phyloP scores from a whole-genome alignment of 2,888 invertebrate species.

The Callyntrura guangdongensis region DNA sequence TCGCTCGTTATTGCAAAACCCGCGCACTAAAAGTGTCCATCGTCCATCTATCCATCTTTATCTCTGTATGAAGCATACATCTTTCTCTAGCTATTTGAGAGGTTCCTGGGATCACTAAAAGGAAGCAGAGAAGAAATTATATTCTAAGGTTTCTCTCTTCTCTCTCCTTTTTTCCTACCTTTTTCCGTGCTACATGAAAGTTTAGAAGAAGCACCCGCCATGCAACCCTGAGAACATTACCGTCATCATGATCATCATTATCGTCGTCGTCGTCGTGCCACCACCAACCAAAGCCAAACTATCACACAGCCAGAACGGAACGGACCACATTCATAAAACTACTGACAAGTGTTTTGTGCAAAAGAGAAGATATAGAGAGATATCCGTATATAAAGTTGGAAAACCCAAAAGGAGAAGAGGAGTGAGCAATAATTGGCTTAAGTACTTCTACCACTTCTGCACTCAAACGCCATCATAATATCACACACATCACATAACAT shows the following conservation, averaged over 20 bases:
- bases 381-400: conserved; percentile 2
- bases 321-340: conserved; percentile 57
- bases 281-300: conserved; percentile 50
- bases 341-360: conserved; percentile 58
- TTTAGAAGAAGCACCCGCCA: conserved; percentile 48
- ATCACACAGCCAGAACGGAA: conserved; percentile 19
- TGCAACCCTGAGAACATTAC: conserved; percentile 28
- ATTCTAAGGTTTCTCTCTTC: conserved; percentile 54
- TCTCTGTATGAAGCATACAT: background rate
- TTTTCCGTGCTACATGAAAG: background rate
- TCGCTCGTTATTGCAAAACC: conserved; percentile 5
- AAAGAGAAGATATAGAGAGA: background rate
- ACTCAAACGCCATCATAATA: conserved; percentile 57
- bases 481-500: conserved; percentile 59
- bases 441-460: conserved; percentile 62
- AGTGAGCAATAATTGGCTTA: conserved; percentile 76
- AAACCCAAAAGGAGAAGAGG: conserved; percentile 26
- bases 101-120: background rate
- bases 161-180: conserved; percentile 2
- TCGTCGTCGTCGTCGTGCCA: conserved; percentile 28
- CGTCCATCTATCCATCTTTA: conserved; percentile 46
- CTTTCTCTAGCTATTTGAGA: background rate
- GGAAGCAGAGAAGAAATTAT: conserved; percentile 7
- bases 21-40: conserved; percentile 45
- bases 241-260: conserved; percentile 36